A percentile compares a stretch with the other conserved stretches of the same genome.
Evolutionary conservation across 2,113 vertebrate genomes (phyloP).

Genomic region (Aplodontia rufa): DNA sequence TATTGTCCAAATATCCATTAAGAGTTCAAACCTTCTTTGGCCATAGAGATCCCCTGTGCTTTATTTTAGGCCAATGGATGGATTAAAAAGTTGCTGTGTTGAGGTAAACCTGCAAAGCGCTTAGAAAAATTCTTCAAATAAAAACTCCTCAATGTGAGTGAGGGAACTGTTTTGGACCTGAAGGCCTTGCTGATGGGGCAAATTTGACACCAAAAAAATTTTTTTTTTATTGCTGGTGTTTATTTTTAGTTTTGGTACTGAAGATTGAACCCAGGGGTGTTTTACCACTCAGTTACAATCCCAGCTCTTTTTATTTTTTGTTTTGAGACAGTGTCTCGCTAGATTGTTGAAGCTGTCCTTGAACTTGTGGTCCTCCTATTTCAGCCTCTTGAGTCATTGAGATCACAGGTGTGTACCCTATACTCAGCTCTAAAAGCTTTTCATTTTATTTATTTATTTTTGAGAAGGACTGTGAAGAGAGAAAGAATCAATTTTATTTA

Average conservation of each 20-base stretch:
- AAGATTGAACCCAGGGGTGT: not conserved
- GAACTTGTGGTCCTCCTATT: not conserved
- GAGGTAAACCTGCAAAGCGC: not conserved
- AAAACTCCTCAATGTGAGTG: not conserved
- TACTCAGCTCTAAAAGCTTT: not conserved
- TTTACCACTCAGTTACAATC: not conserved
- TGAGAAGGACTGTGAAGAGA: too few species aligned
- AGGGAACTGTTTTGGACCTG: not conserved
- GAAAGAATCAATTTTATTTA: too few species aligned
- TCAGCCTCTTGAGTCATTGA: not conserved
- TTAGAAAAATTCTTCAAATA: too few species aligned
- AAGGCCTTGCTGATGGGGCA: not conserved
- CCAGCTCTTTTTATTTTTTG: not conserved
- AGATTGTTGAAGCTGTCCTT: too few species aligned
- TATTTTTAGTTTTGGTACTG: too few species aligned
- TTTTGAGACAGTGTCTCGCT: not conserved
- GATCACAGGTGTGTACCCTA: not conserved
- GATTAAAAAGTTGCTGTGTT: not conserved
- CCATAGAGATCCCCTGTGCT: not conserved
- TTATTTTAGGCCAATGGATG: not conserved
- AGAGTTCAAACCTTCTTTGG: not conserved
- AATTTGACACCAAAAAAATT: not conserved
- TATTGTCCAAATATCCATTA: not conserved
- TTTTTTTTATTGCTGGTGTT: not conserved
- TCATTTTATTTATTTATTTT: too few species aligned